Percentiles rank a stretch among this genome's conserved stretches.
These are phyloP conservation scores for Ibidorhyncha struthersii DNA, from an alignment of 2,113 vertebrate species.

Conservation along the genomic window DNA sequence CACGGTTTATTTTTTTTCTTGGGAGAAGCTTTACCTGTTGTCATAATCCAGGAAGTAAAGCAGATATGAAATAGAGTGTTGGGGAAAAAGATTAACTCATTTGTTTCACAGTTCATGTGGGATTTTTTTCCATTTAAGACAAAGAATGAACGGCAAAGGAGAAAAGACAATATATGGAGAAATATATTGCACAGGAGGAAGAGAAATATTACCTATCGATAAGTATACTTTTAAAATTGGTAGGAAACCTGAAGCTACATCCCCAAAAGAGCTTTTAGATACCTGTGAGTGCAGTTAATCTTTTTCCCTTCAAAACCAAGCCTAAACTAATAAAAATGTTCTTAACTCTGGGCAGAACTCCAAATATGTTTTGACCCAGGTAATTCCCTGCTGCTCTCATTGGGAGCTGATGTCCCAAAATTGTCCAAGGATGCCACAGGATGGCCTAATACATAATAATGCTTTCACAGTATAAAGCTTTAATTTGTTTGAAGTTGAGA, in stretches of 20 bases:
- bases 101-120: background rate
- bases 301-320: background rate
- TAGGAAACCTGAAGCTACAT: background rate
- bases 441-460: background rate
- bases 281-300: background rate
- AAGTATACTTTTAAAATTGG: background rate
- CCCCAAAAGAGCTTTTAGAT: background rate
- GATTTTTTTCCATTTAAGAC: background rate
- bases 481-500: background rate
- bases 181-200: background rate
- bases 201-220: background rate
- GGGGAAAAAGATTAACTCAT: background rate
- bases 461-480: background rate
- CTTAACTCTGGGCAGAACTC: background rate
- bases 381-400: background rate
- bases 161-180: background rate
- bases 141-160: background rate
- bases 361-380: background rate
- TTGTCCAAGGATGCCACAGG: background rate
- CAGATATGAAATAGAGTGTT: background rate
- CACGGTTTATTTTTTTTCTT: background rate
- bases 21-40: background rate
- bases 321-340: background rate
- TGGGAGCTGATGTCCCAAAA: background rate
- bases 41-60: background rate